A percentile compares a stretch with the other conserved stretches of the same genome.
Evolutionary conservation across 1,140 invertebrate species (phyloP).

Genomic region (Ephestia elutella): DNA sequence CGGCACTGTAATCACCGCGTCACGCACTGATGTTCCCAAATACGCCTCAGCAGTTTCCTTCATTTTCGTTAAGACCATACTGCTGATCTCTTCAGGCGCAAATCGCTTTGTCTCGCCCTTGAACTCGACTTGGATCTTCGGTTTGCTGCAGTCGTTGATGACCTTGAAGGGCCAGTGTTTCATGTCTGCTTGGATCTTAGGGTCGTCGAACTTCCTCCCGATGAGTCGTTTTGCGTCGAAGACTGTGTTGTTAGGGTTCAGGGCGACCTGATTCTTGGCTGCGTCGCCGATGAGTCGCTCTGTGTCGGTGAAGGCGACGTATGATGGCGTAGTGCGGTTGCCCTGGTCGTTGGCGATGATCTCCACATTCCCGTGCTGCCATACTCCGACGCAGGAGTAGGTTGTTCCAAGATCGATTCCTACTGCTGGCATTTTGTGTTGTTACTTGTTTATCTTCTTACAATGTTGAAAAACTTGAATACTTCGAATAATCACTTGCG

Average conservation of each 20-base stretch:
- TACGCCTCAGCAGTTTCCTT: constrained; percentile 79
- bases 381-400: too few relatives aligned
- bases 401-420: constrained; percentile 85
- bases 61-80: too few relatives aligned
- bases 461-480: neutral
- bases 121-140: constrained; percentile 74
- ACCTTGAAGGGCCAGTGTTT: constrained; percentile 86
- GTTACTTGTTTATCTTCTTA: neutral
- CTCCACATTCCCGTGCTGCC: too few relatives aligned
- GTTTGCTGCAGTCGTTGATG: constrained; percentile 78
- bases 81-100: constrained; percentile 82
- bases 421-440: constrained; percentile 76
- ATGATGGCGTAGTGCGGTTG: constrained; percentile 89
- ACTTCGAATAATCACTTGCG: neutral
- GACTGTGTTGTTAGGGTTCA: constrained; percentile 12
- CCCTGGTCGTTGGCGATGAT: constrained; percentile 90
- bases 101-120: constrained; percentile 79
- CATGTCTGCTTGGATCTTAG: constrained; percentile 78
- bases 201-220: constrained; percentile 68
- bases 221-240: constrained; percentile 66
- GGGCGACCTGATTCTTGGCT: constrained; percentile 81
- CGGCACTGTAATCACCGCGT: constrained; percentile 83
- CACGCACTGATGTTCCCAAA: constrained; percentile 80
- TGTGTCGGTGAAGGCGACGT: too few relatives aligned
- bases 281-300: constrained; percentile 77